A percentile compares a stretch with the other conserved stretches of the same genome.
These are phyloP conservation scores for Noctua janthina DNA, from an alignment of 2,888 invertebrate genomes.

Conservation along the genomic window DNA sequence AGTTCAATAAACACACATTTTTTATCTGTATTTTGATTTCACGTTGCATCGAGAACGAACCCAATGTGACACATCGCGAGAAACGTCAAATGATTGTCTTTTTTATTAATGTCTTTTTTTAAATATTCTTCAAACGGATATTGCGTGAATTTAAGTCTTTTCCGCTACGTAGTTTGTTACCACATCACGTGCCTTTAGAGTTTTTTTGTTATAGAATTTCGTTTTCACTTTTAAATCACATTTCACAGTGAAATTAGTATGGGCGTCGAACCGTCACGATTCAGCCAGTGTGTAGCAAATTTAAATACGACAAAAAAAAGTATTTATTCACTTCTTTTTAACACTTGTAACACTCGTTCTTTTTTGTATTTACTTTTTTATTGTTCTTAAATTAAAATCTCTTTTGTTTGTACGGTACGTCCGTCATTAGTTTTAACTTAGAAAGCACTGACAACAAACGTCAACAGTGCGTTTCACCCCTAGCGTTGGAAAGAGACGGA, in stretches of 20 bases:
- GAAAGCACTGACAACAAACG: conserved; percentile 84
- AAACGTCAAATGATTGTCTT: conserved; percentile 38
- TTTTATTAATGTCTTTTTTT: conserved; percentile 22
- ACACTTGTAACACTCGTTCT: conserved; percentile 44
- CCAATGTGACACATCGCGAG: conserved; percentile 73
- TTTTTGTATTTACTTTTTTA: conserved; percentile 39
- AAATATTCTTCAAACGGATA: conserved; percentile 19
- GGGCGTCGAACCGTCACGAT: conserved; percentile 71
- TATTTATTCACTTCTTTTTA: conserved; percentile 37
- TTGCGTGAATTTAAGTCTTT: conserved; percentile 28
- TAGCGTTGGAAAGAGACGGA: conserved; percentile 78
- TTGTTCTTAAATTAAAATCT: conserved; percentile 64
- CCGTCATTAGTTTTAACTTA: conserved; percentile 84
- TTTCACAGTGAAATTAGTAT: conserved; percentile 75
- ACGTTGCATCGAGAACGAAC: conserved; percentile 75
- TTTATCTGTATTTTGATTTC: conserved; percentile 48
- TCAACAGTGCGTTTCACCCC: conserved; percentile 79
- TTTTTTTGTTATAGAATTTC: conserved; percentile 53
- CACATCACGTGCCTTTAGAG: conserved; percentile 39
- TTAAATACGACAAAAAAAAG: conserved; percentile 52
- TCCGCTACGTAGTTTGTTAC: conserved; percentile 49
- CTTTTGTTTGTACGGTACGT: conserved; percentile 78
- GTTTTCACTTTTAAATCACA: conserved; percentile 71
- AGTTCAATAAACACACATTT: conserved; percentile 63
- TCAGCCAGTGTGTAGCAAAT: conserved; percentile 47